phyloP scores from a whole-genome alignment of 1,140 invertebrate species.

The Lamellibrachia luymesi region DNA sequence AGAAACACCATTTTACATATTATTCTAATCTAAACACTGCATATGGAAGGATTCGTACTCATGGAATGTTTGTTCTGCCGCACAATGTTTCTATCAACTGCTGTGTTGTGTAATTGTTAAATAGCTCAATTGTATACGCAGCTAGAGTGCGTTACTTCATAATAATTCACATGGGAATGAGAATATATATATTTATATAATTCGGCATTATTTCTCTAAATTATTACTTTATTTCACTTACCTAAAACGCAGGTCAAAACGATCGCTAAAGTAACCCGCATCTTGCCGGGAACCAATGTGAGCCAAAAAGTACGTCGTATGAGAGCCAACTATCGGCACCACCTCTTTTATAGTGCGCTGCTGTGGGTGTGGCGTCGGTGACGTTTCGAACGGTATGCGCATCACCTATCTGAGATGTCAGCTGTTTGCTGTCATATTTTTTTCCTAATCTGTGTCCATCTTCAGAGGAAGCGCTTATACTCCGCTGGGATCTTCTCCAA shows the following conservation, averaged over 20 bases:
- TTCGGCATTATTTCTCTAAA: not conserved
- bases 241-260: not conserved
- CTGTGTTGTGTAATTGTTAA: no score
- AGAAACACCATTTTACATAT: no score
- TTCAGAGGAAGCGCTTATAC: not conserved
- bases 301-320: not conserved
- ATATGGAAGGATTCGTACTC: no score
- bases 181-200: not conserved
- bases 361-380: not conserved
- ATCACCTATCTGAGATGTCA: not conserved
- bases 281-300: not conserved
- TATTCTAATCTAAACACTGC: no score
- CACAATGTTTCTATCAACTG: no score
- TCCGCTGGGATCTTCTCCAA: not conserved
- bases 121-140: no score
- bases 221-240: not conserved
- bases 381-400: not conserved
- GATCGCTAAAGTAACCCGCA: constrained; percentile 3
- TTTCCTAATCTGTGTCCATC: not conserved
- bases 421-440: not conserved
- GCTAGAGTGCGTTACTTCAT: no score
- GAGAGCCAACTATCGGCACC: not conserved
- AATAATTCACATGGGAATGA: no score
- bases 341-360: not conserved
- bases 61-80: no score